Evolutionary conservation across 2,888 invertebrate species (phyloP), one percentile per base, ranked within the genome.

Genomic region (Marasmarcha lunaedactyla): DNA sequence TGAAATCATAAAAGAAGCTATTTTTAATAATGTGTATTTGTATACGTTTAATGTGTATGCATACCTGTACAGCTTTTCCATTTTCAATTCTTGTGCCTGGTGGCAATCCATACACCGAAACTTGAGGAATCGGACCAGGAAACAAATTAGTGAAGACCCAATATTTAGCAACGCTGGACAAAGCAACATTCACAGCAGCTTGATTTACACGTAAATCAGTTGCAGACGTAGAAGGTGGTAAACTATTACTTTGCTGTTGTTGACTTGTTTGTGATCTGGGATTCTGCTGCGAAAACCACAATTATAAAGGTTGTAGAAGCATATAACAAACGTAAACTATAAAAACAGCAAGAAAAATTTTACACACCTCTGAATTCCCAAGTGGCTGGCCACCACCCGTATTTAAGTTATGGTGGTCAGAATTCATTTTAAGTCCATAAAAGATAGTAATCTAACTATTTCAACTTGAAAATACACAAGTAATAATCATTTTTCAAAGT

Each of bases 91-190:
- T 84, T 42, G 87, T 76, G 45, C 85, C 83, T 40, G 88, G 84
- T 41, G 89, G 88, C 44, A 90, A 76, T 11, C 88, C 88, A 63
- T 89, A 90, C 39, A 90, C 89, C 36, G 89, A 89, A 39, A 90
- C 90, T 84, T 90, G 91, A 43, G 90, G 90, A 67, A 91, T 86
- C 38, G 90, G 90, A 42, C 90, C 89, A 40, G 91, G 92, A 63
- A 92, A 89, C 50, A 92, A 83, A 85, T 92, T 92, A 46, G 92
- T 91, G 67, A 93, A 87, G 63, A 92, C 91, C 92, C 91, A 92
- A 71, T 92, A 92, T 71, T 92, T 92, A 49, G 91, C 91, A 59
- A 91, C 90, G 77, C 87, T 90, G 63, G 89, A 88, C 76, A 90
- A 85, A 59, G 90, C 89, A 57, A 90, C 89, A 65, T 88, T 88